phyloP scores from a whole-genome alignment of 2,797 vertebrate genomes.

The Platyrinchus mystaceus region DNA sequence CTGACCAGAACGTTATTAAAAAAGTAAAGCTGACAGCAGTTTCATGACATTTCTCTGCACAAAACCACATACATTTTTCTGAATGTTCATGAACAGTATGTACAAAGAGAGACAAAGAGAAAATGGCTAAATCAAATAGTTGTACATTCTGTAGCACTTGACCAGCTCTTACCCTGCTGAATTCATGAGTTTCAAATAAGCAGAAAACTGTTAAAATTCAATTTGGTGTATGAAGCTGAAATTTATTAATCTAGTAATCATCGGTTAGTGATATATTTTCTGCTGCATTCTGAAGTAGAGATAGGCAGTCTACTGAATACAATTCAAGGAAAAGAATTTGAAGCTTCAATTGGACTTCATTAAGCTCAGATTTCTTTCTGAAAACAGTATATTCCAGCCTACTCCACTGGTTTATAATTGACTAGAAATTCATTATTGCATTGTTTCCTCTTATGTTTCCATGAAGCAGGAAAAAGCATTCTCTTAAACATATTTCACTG shows the following conservation, averaged over 20 bases:
- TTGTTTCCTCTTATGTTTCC: conserved; percentile 26
- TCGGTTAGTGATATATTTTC: conserved; percentile 6
- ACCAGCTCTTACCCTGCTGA: conserved; percentile 63
- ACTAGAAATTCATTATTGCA: neutral
- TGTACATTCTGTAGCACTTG: conserved; percentile 10
- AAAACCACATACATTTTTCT: conserved; percentile 42
- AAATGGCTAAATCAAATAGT: conserved; percentile 37
- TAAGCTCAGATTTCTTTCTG: neutral
- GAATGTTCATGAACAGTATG: conserved; percentile 66
- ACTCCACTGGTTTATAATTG: neutral
- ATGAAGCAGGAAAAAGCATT: conserved; percentile 41
- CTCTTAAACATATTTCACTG: conserved; percentile 29
- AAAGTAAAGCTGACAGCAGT: conserved; percentile 31
- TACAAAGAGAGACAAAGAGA: conserved; percentile 31
- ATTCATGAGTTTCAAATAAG: conserved; percentile 30
- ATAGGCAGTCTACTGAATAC: neutral
- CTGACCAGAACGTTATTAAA: neutral
- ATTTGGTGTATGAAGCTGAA: conserved; percentile 19
- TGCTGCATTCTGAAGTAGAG: conserved; percentile 14
- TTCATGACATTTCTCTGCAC: conserved; percentile 9
- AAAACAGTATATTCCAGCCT: neutral
- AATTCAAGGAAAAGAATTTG: conserved; percentile 25
- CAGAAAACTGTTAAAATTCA: conserved; percentile 15
- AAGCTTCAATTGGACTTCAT: neutral
- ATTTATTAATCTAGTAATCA: neutral